These are phyloP conservation scores for Apodemus sylvaticus DNA, from an alignment of 2,113 vertebrate genomes.

Conservation along the genomic window DNA sequence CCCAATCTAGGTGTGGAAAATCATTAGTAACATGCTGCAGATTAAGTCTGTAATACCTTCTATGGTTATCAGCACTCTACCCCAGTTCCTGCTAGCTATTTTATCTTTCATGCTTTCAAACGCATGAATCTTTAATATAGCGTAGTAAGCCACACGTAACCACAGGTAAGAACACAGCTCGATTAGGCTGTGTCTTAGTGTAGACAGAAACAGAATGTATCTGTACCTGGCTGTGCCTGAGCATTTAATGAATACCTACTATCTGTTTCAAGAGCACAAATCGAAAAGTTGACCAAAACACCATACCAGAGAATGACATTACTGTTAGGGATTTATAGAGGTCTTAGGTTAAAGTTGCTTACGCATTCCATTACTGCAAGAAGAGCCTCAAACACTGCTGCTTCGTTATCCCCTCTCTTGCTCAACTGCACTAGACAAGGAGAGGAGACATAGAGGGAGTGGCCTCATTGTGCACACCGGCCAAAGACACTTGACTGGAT, in stretches of 20 bases:
- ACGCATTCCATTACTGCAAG: background rate
- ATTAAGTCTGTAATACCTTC: background rate
- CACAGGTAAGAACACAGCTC: background rate
- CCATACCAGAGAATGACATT: background rate
- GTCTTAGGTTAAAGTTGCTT: constrained; percentile 12
- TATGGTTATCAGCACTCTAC: background rate
- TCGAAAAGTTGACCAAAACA: background rate
- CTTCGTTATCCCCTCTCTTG: background rate
- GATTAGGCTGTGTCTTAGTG: background rate
- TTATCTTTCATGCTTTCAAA: background rate
- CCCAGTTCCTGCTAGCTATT: background rate
- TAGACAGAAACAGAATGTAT: background rate
- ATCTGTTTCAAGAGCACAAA: constrained; percentile 10
- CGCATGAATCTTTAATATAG: background rate
- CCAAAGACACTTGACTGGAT: constrained; percentile 17
- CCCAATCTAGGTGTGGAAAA: background rate
- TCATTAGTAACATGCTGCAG: background rate
- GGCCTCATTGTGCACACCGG: background rate
- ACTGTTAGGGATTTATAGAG: background rate
- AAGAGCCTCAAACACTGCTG: background rate
- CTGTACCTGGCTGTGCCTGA: background rate
- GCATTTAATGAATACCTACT: background rate
- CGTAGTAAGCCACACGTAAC: background rate
- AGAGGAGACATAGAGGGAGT: background rate
- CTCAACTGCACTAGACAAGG: constrained; percentile 20